These are phyloP conservation scores for Drosophila monieri DNA, from an alignment of 2,888 invertebrate genomes.

Conservation along the genomic window DNA sequence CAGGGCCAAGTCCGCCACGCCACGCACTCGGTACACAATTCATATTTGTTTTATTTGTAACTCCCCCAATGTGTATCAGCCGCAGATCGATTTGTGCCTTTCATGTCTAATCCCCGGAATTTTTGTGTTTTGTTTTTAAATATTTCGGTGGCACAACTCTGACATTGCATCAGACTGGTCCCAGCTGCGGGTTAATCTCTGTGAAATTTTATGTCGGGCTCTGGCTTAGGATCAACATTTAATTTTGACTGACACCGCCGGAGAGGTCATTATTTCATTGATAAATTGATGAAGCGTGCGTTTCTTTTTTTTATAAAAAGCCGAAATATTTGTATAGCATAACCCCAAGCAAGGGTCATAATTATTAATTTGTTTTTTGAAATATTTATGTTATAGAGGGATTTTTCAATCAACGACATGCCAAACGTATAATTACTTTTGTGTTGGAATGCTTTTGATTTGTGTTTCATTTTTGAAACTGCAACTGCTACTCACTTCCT, in stretches of 20 bases:
- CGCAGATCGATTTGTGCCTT: conserved; percentile 19
- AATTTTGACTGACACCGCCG: conserved; percentile 27
- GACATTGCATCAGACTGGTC: conserved; percentile 44
- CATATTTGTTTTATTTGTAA: background rate
- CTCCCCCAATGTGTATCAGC: background rate
- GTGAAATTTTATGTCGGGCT: conserved; percentile 58
- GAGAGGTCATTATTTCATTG: conserved; percentile 50
- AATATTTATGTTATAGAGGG: conserved; percentile 12
- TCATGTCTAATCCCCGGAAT: conserved; percentile 18
- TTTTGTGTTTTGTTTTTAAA: background rate
- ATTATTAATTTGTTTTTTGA: conserved; percentile 19
- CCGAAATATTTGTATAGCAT: conserved; percentile 25
- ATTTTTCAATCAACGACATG: conserved; percentile 26
- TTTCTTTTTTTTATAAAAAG: conserved; percentile 9
- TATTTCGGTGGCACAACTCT: conserved; percentile 47
- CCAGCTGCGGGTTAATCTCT: conserved; percentile 58
- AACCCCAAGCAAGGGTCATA: conserved; percentile 18
- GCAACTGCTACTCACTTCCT: background rate
- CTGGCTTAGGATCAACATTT: conserved; percentile 25
- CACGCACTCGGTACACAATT: conserved; percentile 2
- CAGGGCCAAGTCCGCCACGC: conserved; percentile 47
- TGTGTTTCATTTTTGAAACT: background rate
- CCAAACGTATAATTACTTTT: conserved; percentile 5
- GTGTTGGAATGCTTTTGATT: conserved; percentile 11
- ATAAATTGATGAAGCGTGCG: conserved; percentile 50